Evolutionary conservation across 2,113 vertebrate species (phyloP).

Genomic region (Mystacornis crossleyi): DNA sequence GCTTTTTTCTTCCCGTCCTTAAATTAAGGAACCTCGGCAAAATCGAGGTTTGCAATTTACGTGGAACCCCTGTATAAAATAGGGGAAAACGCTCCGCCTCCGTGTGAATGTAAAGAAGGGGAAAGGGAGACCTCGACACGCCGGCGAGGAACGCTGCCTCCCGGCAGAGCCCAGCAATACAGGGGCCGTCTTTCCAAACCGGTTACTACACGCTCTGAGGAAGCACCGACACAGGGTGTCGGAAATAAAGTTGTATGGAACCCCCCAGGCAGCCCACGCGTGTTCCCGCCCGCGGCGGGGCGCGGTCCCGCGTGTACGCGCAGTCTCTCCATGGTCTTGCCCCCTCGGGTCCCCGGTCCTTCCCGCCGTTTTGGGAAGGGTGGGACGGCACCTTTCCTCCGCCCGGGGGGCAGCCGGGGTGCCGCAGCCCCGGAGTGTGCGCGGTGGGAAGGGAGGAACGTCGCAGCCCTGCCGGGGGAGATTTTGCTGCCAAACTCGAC

Average conservation of each 20-base stretch:
- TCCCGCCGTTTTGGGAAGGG: background rate
- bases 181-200: background rate
- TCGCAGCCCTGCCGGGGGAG: constrained; percentile 69
- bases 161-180: background rate
- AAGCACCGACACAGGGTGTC: rapidly evolving
- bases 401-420: too few relatives aligned
- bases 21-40: background rate
- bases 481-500: constrained; percentile 76
- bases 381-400: too few relatives aligned
- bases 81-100: background rate
- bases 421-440: background rate
- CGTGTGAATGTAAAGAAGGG: background rate
- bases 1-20: background rate
- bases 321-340: background rate
- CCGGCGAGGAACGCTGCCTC: background rate
- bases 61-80: background rate
- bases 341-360: too few relatives aligned
- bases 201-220: rapidly evolving
- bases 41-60: background rate
- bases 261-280: background rate
- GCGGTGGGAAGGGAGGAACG: background rate
- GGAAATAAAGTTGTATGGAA: background rate
- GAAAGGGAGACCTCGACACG: background rate
- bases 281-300: background rate
- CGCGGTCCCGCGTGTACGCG: too few relatives aligned